Base-by-base conservation (phyloP, 2,113 vertebrate species). In the Seriola dumerili region DNA sequence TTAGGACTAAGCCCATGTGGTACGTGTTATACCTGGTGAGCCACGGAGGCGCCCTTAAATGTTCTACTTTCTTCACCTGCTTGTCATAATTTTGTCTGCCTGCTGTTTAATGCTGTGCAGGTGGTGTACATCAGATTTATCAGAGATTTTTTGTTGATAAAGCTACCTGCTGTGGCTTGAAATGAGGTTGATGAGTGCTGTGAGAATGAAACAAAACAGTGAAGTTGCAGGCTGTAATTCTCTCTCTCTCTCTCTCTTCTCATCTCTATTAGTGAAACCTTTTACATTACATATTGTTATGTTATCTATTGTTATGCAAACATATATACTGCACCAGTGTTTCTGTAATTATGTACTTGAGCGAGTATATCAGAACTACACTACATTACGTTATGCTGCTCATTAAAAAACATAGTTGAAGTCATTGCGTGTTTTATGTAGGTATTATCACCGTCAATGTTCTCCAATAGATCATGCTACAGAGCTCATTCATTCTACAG, bases 271-370 rank as follows among this genome's bases (percentile, higher is more conserved):
- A 36, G 19, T 52, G 50, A 87, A 57, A 70, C 25, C 32, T 66
- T 75, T 76, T 21, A 46, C 59, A 76, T 71, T 62, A 46, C 50
- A 69, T n/a, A n/a, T n/a, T n/a, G n/a, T n/a, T n/a, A n/a, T n/a
- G n/a, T n/a, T n/a, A n/a, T n/a, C n/a, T n/a, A n/a, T n/a, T n/a
- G n/a, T n/a, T n/a, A n/a, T n/a, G n/a, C n/a, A n/a, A n/a, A n/a
- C n/a, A n/a, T n/a, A n/a, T n/a, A 19, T 17, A 52, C 9, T 36
- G 16, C 23, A 54, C 10, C 21, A n/a, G 12, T 50, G 25, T 62
- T 44, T 58, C 58, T 57, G 70, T 68, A 32, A 23, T 38, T 76
- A 16, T 72, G 25, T 65, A 21, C 57, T 67, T 19, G 48, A 48
- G 21, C 19, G 4, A 64, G 9, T 29, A 21, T 16, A 46, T 17